phyloP scores from a whole-genome alignment of 2,888 invertebrate species.

The Cabera pusaria region DNA sequence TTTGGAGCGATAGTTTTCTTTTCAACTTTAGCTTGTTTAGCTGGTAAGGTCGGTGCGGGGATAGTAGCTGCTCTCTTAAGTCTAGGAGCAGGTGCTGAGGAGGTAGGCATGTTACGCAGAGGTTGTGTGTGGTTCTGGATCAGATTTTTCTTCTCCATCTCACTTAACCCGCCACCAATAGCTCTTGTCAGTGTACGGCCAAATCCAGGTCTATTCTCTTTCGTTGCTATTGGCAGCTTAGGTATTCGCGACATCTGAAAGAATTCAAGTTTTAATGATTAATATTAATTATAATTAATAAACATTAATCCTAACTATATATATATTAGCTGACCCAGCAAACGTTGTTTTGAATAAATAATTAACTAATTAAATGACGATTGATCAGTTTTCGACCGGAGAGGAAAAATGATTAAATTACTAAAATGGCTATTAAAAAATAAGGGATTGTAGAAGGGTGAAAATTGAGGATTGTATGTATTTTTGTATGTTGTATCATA shows the following conservation, averaged over 20 bases:
- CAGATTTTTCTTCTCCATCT: conserved; percentile 66
- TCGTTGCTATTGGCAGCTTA: conserved; percentile 58
- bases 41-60: conserved; percentile 48
- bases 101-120: conserved; percentile 39
- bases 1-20: conserved; percentile 77
- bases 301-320: no score
- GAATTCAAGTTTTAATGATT: neutral
- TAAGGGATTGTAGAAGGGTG: no score
- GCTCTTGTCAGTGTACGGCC: conserved; percentile 48
- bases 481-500: no score
- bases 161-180: conserved; percentile 61
- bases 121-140: conserved; percentile 71
- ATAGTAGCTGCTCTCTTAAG: conserved; percentile 65
- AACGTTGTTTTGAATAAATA: no score
- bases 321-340: no score
- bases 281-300: no score
- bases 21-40: conserved; percentile 63
- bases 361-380: no score
- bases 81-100: conserved; percentile 51
- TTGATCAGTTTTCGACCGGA: no score
- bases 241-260: conserved; percentile 77
- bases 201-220: conserved; percentile 66
- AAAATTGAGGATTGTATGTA: no score
- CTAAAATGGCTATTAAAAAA: no score
- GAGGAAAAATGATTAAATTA: no score